Evolutionary conservation across 1,140 invertebrate genomes (phyloP).

Genomic region (Hirudo medicinalis): DNA sequence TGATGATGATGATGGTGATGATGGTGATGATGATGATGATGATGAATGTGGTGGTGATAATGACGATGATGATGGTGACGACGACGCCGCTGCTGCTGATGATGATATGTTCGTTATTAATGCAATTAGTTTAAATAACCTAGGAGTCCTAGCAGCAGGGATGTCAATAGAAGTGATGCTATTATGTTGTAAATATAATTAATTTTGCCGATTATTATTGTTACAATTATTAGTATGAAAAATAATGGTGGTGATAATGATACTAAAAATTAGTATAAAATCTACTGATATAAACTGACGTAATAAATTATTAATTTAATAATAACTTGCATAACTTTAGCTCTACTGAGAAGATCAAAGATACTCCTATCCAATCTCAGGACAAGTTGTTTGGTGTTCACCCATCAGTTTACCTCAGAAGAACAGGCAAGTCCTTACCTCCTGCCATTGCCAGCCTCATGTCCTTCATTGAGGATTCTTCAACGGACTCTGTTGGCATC

Average conservation of each 20-base stretch:
- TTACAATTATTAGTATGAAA: too few relatives aligned
- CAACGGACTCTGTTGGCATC: not conserved
- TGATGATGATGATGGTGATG: not conserved
- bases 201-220: too few relatives aligned
- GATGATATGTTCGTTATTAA: not conserved
- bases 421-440: not conserved
- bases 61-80: not conserved
- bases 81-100: not conserved
- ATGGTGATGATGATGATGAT: not conserved
- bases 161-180: not conserved
- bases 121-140: not conserved
- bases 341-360: too few relatives aligned
- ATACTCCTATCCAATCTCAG: not conserved
- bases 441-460: not conserved
- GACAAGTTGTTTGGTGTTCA: not conserved
- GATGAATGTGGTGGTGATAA: not conserved
- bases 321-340: too few relatives aligned
- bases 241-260: too few relatives aligned
- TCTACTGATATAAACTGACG: too few relatives aligned
- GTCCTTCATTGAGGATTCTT: not conserved
- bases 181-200: not conserved
- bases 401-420: slow-evolving; percentile 4
- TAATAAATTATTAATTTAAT: too few relatives aligned
- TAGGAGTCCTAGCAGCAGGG: too few relatives aligned
- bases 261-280: too few relatives aligned